Base-by-base conservation (phyloP, 2,113 vertebrate genomes). In the Nycticorax nycticorax region DNA sequence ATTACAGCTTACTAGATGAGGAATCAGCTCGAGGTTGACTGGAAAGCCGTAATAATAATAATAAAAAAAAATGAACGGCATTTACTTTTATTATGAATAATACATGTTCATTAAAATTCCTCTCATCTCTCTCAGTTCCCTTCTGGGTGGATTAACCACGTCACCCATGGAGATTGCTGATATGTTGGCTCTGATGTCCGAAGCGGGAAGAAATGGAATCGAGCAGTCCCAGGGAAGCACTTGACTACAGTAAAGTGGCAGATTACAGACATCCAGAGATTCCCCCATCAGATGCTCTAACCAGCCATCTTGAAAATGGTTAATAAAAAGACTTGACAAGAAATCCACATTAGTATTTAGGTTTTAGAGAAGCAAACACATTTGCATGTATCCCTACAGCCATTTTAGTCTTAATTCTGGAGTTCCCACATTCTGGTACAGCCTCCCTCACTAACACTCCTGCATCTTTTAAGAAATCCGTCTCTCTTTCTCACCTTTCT, bases 1-100 rank as follows among this genome's bases (percentile, higher is more conserved):
- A 10, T 50, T 50, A 39, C 1, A 64, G 4, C 4, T 59, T 82
- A 52, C 37, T 35, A 35, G 56, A 52, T 20, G 26, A 41, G 55
- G 71, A 75, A 76, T 76, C 55, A 80, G 21, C 35, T 93, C 22
- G 4, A 66, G 19, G 23, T 66, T 90, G 59, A 59, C 45, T 62
- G 48, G 19, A 88, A 94, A 74, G 37, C 12, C 3, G 0, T 47
- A 88, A 56, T 53, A 63, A 47, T 47, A 88, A 56, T 53, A 63
- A 47, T 43, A 32, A 47, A 27, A 10, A 59, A 48, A 74, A 28
- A 56, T 6, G 0, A 90, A 84, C 1, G 1, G 4, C n/a, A 43
- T 88, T 89, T 88, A 43, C 74, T 80, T 92, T 67, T 71, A 74
- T 76, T 79, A 85, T 60, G 26, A 97, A 64, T 72, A 94, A 93